These are phyloP conservation scores for Gobio gobio DNA, from an alignment of 2,113 vertebrate species.

Conservation along the genomic window DNA sequence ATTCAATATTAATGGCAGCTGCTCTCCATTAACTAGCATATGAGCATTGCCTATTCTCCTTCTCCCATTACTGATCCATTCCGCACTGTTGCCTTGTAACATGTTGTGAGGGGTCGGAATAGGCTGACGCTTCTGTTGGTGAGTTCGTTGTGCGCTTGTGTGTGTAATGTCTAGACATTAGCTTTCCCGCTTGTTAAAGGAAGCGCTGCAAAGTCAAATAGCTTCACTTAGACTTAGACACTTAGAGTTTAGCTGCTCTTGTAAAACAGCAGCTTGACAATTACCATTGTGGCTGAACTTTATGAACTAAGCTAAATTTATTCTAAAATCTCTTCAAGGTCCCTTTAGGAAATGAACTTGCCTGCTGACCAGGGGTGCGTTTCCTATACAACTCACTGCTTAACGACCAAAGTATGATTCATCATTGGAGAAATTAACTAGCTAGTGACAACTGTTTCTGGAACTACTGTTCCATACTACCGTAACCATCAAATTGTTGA, in stretches of 20 bases:
- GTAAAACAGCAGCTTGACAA: neutral
- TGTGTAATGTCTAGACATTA: conserved; percentile 39
- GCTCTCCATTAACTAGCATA: conserved; percentile 53
- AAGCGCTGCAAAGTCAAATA: neutral
- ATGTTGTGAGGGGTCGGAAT: conserved; percentile 13
- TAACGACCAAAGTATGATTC: neutral
- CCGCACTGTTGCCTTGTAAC: conserved; percentile 16
- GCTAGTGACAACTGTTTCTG: neutral
- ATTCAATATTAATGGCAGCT: conserved; percentile 59
- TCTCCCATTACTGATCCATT: conserved; percentile 20
- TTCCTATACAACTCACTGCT: neutral
- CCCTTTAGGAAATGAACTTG: neutral
- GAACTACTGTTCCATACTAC: too few relatives aligned
- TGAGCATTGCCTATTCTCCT: conserved; percentile 45
- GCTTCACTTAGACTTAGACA: conserved; percentile 7
- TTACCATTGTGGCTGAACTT: neutral
- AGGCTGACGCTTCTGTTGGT: conserved; percentile 16
- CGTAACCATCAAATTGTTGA: neutral
- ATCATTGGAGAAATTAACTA: neutral
- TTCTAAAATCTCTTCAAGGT: neutral
- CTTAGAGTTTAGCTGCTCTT: neutral
- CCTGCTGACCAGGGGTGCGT: too few relatives aligned
- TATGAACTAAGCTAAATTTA: neutral
- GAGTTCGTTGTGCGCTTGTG: conserved; percentile 23
- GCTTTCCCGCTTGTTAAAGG: conserved; percentile 32